Conservation (phyloP, 64 coral and sea anemone species). For the Astreopora myriophthalma region DNA sequence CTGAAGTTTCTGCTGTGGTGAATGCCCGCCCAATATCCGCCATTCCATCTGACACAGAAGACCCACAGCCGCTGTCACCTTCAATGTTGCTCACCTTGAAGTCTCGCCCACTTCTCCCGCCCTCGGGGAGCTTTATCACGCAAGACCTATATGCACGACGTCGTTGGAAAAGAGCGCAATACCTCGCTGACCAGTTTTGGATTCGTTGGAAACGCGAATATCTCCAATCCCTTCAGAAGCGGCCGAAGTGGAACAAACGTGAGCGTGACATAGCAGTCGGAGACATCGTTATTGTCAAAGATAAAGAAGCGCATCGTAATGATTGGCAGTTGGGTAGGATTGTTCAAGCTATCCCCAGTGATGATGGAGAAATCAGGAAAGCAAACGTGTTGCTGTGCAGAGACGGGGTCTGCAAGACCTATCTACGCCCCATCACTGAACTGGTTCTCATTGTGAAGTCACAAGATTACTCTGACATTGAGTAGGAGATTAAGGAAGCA, state of each 20-base stretch:
- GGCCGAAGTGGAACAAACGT: not conserved
- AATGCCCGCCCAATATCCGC: not conserved
- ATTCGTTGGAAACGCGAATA: not conserved
- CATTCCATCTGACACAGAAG: not conserved
- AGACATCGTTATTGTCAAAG: not conserved
- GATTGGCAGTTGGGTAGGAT: not conserved
- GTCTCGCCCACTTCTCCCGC: not conserved
- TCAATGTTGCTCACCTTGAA: not conserved
- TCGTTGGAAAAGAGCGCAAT: not conserved
- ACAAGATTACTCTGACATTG: no score
- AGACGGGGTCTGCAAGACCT: not conserved
- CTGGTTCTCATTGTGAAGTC: not conserved
- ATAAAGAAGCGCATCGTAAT: not conserved
- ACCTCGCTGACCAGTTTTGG: not conserved
- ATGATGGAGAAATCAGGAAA: not conserved
- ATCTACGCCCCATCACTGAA: not conserved
- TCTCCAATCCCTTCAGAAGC: not conserved
- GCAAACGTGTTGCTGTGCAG: not conserved
- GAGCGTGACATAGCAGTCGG: not conserved
- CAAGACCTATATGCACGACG: not conserved
- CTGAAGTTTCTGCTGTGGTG: no score
- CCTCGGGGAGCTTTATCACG: not conserved
- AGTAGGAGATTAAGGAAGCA: no score
- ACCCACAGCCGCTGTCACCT: not conserved
- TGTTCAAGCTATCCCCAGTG: not conserved